Base-by-base conservation (phyloP, 2,113 vertebrate genomes). In the Columba janthina region DNA sequence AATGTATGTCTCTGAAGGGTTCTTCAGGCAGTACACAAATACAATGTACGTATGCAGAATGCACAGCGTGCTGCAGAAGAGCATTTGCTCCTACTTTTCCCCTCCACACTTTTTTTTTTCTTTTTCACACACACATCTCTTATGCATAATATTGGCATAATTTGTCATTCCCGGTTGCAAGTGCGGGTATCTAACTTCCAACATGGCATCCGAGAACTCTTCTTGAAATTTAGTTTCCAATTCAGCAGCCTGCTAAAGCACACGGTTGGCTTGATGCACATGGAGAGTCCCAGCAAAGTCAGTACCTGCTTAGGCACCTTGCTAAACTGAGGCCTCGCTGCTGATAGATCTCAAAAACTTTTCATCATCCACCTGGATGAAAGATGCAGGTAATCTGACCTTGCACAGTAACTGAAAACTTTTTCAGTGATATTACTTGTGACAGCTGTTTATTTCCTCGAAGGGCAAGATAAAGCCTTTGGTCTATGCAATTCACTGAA, bases 1-100 rank as follows among this genome's bases (percentile, higher is more conserved):
- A 2, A 46, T 10, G 54, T 22, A 5, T 26, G 1, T 80, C 34
- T 90, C 50, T 28, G 51, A 74, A 87, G 78, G 16, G 32, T 56
- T 73, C 86, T 64, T 66, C 42, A 60, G 58, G 29, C 28, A 31
- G 36, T 6, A 11, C 4, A 3, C 5, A 69, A 65, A 62, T 62
- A 15, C 5, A 72, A 32, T 0, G 0, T 34, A 42, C 2, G 0
- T 0, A 0, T 75, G 54, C 40, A 38, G 77, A 69, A 78, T 20
- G 22, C 44, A 36, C 2, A 1, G 2, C 3, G 4, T 16, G 7
- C 6, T n/a, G 13, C 53, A 65, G 26, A 32, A 42, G 10, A 48
- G 5, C 11, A 15, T 53, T 53, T 48, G n/a, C 8, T 70, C 51
- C 67, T 25, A 11, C 16, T 6, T 1, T 44, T 65, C 17, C 32